phyloP scores from a whole-genome alignment of 1,140 invertebrate species.

The Drosophila watanabei region DNA sequence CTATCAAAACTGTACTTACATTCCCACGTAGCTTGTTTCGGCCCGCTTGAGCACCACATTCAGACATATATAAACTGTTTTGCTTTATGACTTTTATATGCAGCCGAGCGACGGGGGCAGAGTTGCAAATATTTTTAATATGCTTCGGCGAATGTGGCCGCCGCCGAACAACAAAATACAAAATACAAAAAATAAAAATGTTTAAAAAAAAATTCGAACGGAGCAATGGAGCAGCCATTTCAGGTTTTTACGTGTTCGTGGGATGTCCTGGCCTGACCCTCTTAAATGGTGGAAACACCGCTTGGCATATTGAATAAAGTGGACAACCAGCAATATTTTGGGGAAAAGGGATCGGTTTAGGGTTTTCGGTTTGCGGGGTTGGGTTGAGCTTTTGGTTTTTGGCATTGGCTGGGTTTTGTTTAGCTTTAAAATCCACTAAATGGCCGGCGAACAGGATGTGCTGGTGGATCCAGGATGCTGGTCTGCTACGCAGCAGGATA shows the following conservation, averaged over 20 bases:
- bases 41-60: conserved; percentile 34
- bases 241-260: conserved; percentile 51
- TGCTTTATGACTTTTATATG: conserved; percentile 82
- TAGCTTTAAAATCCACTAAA: conserved; percentile 70
- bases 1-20: not conserved
- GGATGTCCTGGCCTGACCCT: conserved; percentile 1
- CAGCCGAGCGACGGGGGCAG: conserved; percentile 41
- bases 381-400: conserved; percentile 24
- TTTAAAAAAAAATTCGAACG: conserved; percentile 42
- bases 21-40: conserved; percentile 9
- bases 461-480: conserved; percentile 26
- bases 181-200: conserved; percentile 30
- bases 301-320: conserved; percentile 68
- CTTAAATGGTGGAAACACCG: conserved; percentile 47
- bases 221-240: conserved; percentile 34
- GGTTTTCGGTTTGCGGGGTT: conserved; percentile 8
- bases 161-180: conserved; percentile 18
- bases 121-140: conserved; percentile 80
- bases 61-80: conserved; percentile 71
- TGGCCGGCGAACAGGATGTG: conserved; percentile 41
- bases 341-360: conserved; percentile 7
- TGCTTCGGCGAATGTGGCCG: conserved; percentile 54
- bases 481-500: conserved; percentile 29
- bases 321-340: conserved; percentile 60
- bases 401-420: conserved; percentile 44